A percentile compares a stretch with the other conserved stretches of the same genome.
Conservation (phyloP, 2,888 invertebrate genomes). For the Nebria salina region DNA sequence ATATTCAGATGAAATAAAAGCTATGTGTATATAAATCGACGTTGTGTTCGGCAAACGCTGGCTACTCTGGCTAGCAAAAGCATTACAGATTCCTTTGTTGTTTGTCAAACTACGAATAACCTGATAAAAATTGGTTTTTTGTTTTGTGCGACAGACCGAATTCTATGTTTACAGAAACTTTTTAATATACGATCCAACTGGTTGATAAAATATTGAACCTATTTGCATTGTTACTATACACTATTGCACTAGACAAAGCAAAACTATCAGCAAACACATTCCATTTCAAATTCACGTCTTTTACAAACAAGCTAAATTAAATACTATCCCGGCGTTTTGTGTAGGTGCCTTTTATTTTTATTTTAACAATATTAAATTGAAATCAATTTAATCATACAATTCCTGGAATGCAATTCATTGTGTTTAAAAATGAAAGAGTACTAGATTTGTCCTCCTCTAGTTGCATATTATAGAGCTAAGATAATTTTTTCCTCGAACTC, state of each 20-base stretch:
- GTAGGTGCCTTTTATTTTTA: too few relatives aligned
- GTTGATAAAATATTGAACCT: not conserved
- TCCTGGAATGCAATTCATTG: too few relatives aligned
- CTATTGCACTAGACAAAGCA: not conserved
- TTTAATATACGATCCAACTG: slow-evolving; percentile 29
- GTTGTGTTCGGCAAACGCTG: not conserved
- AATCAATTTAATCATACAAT: too few relatives aligned
- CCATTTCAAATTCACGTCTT: slow-evolving; percentile 3
- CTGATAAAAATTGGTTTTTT: slow-evolving; percentile 44
- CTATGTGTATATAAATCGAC: not conserved
- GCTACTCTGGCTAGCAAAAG: slow-evolving; percentile 8
- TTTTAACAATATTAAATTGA: too few relatives aligned
- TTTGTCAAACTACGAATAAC: slow-evolving; percentile 31
- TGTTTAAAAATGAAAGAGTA: too few relatives aligned
- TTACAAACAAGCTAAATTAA: not conserved
- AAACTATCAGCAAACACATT: not conserved
- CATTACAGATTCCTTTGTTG: slow-evolving; percentile 42
- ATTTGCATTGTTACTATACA: not conserved
- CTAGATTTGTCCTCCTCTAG: too few relatives aligned
- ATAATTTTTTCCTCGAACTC: too few relatives aligned
- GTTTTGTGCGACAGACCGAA: slow-evolving; percentile 24
- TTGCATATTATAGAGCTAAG: too few relatives aligned
- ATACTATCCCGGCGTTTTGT: not conserved
- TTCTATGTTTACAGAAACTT: slow-evolving; percentile 42
- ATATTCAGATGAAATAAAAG: not conserved